A percentile compares a stretch with the other conserved stretches of the same genome.
Conservation (phyloP, 2,888 invertebrate genomes). For the Cetonia aurata region DNA sequence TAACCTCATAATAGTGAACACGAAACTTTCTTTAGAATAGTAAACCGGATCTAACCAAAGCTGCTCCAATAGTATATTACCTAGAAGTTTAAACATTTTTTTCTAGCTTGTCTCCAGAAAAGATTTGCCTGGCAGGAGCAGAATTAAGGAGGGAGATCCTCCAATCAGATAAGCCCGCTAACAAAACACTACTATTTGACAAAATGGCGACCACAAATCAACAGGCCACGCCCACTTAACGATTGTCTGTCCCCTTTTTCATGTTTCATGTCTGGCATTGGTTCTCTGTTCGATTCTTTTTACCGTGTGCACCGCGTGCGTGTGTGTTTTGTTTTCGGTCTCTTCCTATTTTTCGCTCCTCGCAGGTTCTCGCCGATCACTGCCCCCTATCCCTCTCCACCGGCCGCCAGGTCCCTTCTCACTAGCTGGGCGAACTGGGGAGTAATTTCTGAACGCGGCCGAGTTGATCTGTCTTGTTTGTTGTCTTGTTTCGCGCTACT, state of each 20-base stretch:
- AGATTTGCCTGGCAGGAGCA: conserved; percentile 2
- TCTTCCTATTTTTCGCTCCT: conserved; percentile 35
- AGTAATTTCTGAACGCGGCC: conserved; percentile 52
- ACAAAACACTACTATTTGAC: conserved; percentile 70
- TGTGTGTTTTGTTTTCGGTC: conserved; percentile 38
- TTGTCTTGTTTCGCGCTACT: conserved; percentile 49
- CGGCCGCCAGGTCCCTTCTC: background rate
- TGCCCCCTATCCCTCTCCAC: conserved; percentile 1
- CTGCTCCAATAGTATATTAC: too few species aligned
- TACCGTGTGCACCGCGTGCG: conserved; percentile 26
- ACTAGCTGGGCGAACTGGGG: conserved; percentile 40
- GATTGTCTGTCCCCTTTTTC: conserved; percentile 67
- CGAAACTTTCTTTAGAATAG: too few species aligned
- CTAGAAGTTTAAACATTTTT: conserved; percentile 7
- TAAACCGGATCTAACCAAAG: too few species aligned
- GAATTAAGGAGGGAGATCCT: conserved; percentile 65
- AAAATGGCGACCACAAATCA: conserved; percentile 70
- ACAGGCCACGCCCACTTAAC: conserved; percentile 65
- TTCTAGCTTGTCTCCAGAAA: conserved; percentile 37
- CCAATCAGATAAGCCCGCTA: conserved; percentile 68
- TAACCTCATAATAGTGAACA: too few species aligned
- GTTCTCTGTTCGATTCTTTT: conserved; percentile 62
- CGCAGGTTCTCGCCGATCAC: conserved; percentile 1
- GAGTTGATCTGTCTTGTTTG: conserved; percentile 61
- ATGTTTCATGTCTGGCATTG: conserved; percentile 65